A percentile compares a stretch with the other conserved stretches of the same genome.
Evolutionary conservation across 2,888 invertebrate genomes (phyloP).

Genomic region (Eurytoma adleriae): DNA sequence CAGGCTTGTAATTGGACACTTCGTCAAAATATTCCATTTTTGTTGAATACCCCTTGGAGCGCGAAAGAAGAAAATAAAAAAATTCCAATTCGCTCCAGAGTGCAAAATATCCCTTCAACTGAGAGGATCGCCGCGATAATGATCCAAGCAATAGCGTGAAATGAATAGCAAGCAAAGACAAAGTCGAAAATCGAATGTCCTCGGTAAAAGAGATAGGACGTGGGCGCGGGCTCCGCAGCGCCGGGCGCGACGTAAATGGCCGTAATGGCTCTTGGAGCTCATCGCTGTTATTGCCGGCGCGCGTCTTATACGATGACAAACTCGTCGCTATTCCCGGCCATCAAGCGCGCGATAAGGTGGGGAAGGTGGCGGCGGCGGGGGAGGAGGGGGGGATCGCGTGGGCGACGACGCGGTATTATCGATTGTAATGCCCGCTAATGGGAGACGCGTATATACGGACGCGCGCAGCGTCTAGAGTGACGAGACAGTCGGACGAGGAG

Average conservation of each 20-base stretch:
- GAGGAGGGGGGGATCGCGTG: slow-evolving; percentile 9
- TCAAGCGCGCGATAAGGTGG: slow-evolving; percentile 32
- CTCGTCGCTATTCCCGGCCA: slow-evolving; percentile 31
- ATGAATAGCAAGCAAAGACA: background rate
- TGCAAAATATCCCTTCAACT: slow-evolving; percentile 2
- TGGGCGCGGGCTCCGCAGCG: background rate
- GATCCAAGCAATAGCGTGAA: slow-evolving; percentile 27
- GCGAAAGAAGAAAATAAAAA: background rate
- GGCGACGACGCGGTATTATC: slow-evolving; percentile 33
- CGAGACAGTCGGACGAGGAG: slow-evolving; percentile 18
- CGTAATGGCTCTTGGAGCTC: slow-evolving; percentile 34
- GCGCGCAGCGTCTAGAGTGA: background rate
- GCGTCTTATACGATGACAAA: slow-evolving; percentile 43
- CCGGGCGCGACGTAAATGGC: slow-evolving; percentile 29
- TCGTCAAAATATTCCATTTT: slow-evolving; percentile 2
- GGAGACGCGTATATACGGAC: slow-evolving; percentile 14
- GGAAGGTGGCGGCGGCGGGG: background rate
- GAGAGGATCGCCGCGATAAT: slow-evolving; percentile 19
- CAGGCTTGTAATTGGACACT: too few relatives aligned
- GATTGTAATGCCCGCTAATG: slow-evolving; percentile 42
- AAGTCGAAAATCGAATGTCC: slow-evolving; percentile 23
- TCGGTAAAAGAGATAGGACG: slow-evolving; percentile 18
- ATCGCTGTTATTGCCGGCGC: slow-evolving; percentile 42
- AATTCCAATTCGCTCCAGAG: background rate
- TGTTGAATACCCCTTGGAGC: background rate